Conservation (phyloP, 2,888 invertebrate genomes). For the Eupelmus urozonus region DNA sequence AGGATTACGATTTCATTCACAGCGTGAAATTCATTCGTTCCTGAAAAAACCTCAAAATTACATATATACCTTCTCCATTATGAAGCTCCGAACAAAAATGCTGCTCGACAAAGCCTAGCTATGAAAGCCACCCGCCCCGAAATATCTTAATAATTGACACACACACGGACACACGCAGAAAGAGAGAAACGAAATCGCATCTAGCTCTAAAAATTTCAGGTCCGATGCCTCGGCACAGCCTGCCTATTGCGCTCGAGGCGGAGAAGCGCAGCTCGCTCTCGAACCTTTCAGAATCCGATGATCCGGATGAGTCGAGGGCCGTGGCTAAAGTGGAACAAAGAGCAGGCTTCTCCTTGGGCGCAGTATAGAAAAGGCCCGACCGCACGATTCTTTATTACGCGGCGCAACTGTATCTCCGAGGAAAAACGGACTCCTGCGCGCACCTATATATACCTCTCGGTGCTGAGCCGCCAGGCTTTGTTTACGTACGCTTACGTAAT, state of each 20-base stretch:
- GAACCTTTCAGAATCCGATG: constrained; percentile 46
- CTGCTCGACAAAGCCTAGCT: too few relatives aligned
- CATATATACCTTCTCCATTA: too few relatives aligned
- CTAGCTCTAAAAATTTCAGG: constrained; percentile 11
- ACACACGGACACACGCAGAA: not conserved
- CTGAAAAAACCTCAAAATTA: too few relatives aligned
- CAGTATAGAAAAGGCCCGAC: constrained; percentile 5
- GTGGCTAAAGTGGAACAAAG: constrained; percentile 41
- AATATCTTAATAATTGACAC: constrained; percentile 49
- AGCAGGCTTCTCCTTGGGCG: not conserved
- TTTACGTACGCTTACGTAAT: constrained; percentile 30
- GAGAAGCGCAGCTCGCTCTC: not conserved
- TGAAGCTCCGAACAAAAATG: not conserved
- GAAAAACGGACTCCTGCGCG: constrained; percentile 4
- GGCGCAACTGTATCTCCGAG: too few relatives aligned
- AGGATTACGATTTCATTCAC: too few relatives aligned
- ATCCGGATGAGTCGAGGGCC: constrained; percentile 49
- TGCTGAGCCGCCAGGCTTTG: not conserved
- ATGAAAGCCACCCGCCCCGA: not conserved
- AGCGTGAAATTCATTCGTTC: too few relatives aligned
- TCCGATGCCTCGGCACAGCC: not conserved
- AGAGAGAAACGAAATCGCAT: constrained; percentile 17
- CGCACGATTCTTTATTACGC: constrained; percentile 21
- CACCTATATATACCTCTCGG: not conserved
- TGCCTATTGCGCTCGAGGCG: not conserved